Percentiles rank a stretch among this genome's conserved stretches.
Conservation (phyloP, 1,140 invertebrate species). For the Ruditapes philippinarum region DNA sequence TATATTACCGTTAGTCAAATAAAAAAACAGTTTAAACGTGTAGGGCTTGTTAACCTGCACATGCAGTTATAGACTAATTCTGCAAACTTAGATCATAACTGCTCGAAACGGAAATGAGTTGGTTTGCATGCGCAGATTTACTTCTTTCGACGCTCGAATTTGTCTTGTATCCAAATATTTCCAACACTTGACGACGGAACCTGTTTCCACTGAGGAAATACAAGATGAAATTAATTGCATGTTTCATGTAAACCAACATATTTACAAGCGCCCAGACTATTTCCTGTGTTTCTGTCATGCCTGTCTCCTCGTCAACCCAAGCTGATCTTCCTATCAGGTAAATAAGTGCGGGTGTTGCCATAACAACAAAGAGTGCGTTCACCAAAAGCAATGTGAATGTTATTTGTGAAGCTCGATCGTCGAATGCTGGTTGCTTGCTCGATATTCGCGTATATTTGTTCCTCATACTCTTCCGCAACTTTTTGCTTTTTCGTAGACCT, state of each 20-base stretch:
- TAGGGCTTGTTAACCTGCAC: no score
- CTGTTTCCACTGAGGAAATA: constrained; percentile 21
- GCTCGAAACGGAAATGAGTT: no score
- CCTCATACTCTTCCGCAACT: background rate
- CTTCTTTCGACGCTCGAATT: no score
- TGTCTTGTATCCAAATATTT: background rate
- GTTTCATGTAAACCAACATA: constrained; percentile 6
- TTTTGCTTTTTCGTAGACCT: background rate
- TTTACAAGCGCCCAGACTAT: background rate
- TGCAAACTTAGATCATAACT: no score
- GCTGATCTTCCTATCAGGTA: background rate
- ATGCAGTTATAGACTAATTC: no score
- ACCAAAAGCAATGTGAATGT: background rate
- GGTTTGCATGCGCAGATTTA: no score
- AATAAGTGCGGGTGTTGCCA: background rate
- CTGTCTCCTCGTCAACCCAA: background rate
- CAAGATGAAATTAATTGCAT: constrained; percentile 29
- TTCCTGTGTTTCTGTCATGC: background rate
- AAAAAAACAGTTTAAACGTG: no score
- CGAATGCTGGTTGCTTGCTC: no score
- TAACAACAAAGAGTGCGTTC: background rate
- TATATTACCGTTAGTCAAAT: no score
- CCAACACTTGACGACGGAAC: background rate
- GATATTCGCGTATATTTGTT: background rate
- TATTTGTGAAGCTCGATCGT: background rate